Evolutionary conservation across 2,888 invertebrate species (phyloP).

Genomic region (Tetragonisca angustula): DNA sequence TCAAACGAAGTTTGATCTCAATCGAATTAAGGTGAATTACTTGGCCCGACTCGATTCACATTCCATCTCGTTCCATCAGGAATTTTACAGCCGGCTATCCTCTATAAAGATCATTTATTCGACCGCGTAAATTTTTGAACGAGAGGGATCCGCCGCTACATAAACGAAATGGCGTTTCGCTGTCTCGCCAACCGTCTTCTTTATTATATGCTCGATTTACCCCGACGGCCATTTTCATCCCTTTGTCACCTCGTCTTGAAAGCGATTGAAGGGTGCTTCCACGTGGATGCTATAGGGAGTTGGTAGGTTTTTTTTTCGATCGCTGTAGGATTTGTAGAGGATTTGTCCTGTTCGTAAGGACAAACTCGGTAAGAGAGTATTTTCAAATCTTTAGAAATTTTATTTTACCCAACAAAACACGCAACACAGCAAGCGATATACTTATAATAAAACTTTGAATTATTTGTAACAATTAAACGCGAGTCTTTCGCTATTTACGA

Average conservation of each 20-base stretch:
- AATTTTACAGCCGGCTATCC: constrained; percentile 43
- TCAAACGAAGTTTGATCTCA: constrained; percentile 46
- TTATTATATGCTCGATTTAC: constrained; percentile 30
- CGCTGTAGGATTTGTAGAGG: background rate
- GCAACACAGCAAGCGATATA: background rate
- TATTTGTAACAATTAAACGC: too few species aligned
- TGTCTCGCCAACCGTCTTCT: constrained; percentile 24
- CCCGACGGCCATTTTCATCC: background rate
- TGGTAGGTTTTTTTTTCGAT: background rate
- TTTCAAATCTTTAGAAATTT: background rate
- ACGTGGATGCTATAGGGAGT: background rate
- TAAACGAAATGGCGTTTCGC: constrained; percentile 24
- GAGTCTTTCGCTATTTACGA: too few species aligned
- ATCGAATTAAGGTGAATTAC: too few species aligned
- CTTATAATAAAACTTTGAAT: background rate
- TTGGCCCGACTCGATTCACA: too few species aligned
- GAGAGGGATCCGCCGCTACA: constrained; percentile 29
- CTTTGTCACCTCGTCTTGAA: background rate
- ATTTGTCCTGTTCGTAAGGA: background rate
- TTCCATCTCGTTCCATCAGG: background rate
- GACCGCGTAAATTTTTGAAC: constrained; percentile 48
- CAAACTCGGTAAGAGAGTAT: background rate
- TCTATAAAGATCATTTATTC: constrained; percentile 52
- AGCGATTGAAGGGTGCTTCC: background rate
- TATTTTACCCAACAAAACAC: background rate